Evolutionary conservation across 1,140 invertebrate genomes (phyloP).

Genomic region (Diprion similis): DNA sequence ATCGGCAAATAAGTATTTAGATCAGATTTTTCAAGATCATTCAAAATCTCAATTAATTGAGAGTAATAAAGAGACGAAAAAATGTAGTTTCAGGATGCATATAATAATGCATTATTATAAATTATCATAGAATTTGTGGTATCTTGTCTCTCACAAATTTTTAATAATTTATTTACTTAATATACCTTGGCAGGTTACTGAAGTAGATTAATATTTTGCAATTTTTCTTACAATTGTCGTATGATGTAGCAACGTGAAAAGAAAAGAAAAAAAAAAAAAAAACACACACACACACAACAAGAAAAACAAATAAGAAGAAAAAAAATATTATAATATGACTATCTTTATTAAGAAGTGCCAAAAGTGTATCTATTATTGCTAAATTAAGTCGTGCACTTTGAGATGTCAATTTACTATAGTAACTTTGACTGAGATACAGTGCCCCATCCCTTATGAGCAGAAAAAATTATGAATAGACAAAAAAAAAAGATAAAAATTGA

Average conservation of each 20-base stretch:
- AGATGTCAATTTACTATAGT: constrained; percentile 43
- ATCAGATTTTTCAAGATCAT: neutral
- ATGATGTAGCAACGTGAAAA: neutral
- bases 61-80: neutral
- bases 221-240: neutral
- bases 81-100: neutral
- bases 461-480: constrained; percentile 15
- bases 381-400: constrained; percentile 33
- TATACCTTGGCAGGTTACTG: constrained; percentile 2
- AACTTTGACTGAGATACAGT: constrained; percentile 43
- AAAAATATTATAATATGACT: constrained; percentile 27
- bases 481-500: neutral
- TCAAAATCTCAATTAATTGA: neutral
- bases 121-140: neutral
- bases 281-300: neutral
- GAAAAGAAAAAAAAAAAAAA: constrained; percentile 6
- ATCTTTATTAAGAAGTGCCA: constrained; percentile 13
- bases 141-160: neutral
- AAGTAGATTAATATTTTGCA: constrained; percentile 8
- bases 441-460: constrained; percentile 27
- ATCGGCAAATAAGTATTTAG: neutral
- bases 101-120: neutral
- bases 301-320: constrained; percentile 8
- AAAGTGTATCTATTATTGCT: constrained; percentile 19
- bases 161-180: neutral